Evolutionary conservation across 2,888 invertebrate genomes (phyloP).

Genomic region (Chydorus sphaericus): DNA sequence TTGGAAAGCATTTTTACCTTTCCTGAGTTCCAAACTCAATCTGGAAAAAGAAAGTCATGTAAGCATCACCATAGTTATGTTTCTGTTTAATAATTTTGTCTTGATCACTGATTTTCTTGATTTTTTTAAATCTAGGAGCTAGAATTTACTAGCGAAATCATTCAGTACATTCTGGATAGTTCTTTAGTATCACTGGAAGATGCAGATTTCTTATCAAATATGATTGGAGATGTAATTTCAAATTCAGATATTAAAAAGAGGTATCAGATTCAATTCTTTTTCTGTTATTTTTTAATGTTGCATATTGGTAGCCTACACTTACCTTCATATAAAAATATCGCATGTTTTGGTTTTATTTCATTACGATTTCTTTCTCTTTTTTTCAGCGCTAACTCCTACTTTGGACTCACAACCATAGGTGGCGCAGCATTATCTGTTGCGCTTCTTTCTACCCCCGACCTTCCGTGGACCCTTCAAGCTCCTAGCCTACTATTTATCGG

Average conservation of each 20-base stretch:
- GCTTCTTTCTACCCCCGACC: neutral
- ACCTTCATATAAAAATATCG: too few species aligned
- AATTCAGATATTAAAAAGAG: neutral
- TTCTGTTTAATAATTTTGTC: neutral
- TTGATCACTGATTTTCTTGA: neutral
- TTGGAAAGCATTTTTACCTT: neutral
- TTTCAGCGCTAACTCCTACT: neutral
- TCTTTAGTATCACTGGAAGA: neutral
- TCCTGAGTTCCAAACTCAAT: neutral
- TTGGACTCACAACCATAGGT: neutral
- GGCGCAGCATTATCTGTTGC: neutral
- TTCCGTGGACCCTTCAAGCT: neutral
- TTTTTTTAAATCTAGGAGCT: neutral
- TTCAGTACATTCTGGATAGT: neutral
- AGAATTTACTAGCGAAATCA: neutral
- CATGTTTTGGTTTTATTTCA: too few species aligned
- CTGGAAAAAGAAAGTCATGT: neutral
- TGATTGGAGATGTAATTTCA: neutral
- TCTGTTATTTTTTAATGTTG: too few species aligned
- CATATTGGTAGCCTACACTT: too few species aligned
- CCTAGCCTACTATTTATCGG: neutral
- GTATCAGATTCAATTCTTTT: too few species aligned
- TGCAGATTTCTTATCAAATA: conserved; percentile 1
- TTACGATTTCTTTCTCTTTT: neutral
- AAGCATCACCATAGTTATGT: too few species aligned